These are phyloP conservation scores for Cosmia pyralina DNA, from an alignment of 2,888 invertebrate species.

Conservation along the genomic window DNA sequence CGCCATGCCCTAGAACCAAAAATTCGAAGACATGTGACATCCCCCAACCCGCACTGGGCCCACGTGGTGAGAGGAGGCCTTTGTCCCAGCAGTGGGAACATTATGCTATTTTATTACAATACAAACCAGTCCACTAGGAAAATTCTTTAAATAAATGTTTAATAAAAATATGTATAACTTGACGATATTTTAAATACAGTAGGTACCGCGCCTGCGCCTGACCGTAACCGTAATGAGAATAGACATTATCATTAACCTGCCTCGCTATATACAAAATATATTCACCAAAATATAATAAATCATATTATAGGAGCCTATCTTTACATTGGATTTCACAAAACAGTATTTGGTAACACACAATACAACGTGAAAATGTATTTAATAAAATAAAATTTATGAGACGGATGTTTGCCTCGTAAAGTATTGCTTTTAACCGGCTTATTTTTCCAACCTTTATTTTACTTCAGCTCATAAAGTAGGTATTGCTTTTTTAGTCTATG, in stretches of 20 bases:
- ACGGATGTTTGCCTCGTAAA: background rate
- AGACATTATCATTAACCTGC: slow-evolving; percentile 40
- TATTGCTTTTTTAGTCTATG: no score
- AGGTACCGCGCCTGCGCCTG: background rate
- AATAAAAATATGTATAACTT: background rate
- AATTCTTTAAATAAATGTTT: background rate
- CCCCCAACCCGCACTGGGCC: no score
- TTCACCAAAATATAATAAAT: slow-evolving; percentile 34
- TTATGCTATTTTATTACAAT: no score
- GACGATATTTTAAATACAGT: background rate
- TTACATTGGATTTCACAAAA: slow-evolving; percentile 18
- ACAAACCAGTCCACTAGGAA: background rate
- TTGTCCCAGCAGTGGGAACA: no score
- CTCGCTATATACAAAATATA: slow-evolving; percentile 17
- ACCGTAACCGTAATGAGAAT: slow-evolving; percentile 34
- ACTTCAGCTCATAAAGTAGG: no score
- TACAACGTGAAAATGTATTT: slow-evolving; percentile 4
- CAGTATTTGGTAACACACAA: slow-evolving; percentile 11
- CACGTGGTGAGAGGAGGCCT: no score
- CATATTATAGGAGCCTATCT: slow-evolving; percentile 29
- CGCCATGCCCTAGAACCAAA: no score
- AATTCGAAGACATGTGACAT: no score
- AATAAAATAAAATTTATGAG: slow-evolving; percentile 6
- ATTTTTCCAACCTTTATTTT: no score
- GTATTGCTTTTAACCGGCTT: background rate